phyloP scores from a whole-genome alignment of 2,113 vertebrate species.

The Leucoraja erinaceus region DNA sequence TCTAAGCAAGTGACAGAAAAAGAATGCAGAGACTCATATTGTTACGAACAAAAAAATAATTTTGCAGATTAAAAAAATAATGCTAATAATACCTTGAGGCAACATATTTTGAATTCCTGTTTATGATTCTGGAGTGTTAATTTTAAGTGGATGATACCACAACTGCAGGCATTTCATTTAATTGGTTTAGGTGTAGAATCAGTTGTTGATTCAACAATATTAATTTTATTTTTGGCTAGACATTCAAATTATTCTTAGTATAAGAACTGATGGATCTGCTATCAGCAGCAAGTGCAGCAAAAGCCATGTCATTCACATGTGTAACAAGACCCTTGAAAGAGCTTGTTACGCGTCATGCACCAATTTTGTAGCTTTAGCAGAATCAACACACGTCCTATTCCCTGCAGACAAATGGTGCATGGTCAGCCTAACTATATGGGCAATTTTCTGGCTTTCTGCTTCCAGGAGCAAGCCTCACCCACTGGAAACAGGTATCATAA shows the following conservation, averaged over 20 bases:
- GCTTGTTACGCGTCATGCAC: background rate
- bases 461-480: background rate
- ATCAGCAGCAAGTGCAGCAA: background rate
- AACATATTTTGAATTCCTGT: background rate
- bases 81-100: no score
- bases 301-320: background rate
- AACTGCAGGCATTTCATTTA: background rate
- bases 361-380: background rate
- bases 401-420: background rate
- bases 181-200: background rate
- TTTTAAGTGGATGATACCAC: background rate
- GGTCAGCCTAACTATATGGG: background rate
- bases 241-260: background rate
- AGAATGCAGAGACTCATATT: background rate
- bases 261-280: background rate
- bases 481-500: background rate
- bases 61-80: background rate
- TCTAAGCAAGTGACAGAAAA: background rate
- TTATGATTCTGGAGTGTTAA: background rate
- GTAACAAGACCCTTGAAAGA: background rate
- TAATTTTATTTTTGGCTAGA: background rate
- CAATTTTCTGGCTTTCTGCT: conserved; percentile 22
- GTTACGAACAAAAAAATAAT: background rate
- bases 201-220: background rate
- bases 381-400: background rate